These are phyloP conservation scores for Sciurus niger DNA, from an alignment of 2,113 vertebrate genomes.

Conservation along the genomic window DNA sequence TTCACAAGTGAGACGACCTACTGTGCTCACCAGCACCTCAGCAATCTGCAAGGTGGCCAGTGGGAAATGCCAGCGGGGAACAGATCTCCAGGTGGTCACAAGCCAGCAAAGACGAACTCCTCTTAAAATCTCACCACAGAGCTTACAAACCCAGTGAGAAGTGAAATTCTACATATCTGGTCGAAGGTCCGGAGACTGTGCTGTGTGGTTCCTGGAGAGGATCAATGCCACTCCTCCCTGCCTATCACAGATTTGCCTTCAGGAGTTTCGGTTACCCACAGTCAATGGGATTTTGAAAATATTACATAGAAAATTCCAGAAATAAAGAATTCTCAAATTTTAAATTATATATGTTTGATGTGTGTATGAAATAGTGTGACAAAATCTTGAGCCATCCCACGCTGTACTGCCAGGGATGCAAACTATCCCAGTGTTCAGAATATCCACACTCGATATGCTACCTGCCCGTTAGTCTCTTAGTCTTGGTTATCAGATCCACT, in stretches of 20 bases:
- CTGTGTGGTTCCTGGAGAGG: background rate
- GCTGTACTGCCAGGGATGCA: background rate
- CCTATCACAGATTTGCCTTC: background rate
- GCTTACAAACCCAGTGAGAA: background rate
- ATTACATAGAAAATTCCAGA: background rate
- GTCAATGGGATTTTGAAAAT: background rate
- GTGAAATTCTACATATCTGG: background rate
- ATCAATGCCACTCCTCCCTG: background rate
- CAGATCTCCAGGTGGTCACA: background rate
- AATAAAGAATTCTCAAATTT: background rate
- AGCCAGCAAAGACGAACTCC: background rate
- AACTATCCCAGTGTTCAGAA: background rate
- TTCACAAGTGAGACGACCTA: background rate
- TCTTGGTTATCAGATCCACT: background rate
- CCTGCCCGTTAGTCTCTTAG: background rate
- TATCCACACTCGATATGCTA: background rate
- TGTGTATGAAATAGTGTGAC: background rate
- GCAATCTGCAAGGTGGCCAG: background rate
- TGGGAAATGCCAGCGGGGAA: background rate
- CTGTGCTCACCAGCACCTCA: background rate
- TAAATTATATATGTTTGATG: background rate
- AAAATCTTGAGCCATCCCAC: background rate
- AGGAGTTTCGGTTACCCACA: background rate
- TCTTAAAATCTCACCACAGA: background rate
- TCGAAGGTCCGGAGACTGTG: background rate